A percentile compares a stretch with the other conserved stretches of the same genome.
Evolutionary conservation across 2,113 vertebrate species (phyloP).

Genomic region (Myrmophylax atrothorax): DNA sequence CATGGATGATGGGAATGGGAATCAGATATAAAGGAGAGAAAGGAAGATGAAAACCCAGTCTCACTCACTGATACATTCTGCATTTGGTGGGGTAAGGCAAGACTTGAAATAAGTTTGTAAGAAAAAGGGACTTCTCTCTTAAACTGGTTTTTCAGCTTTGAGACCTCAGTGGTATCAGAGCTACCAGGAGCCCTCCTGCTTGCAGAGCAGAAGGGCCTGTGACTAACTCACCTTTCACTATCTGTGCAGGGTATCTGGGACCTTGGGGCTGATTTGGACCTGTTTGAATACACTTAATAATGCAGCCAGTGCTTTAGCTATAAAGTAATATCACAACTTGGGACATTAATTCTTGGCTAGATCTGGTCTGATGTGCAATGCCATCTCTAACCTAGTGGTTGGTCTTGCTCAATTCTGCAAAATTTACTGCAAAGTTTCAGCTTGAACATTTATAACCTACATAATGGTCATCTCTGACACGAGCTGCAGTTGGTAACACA

Average conservation of each 20-base stretch:
- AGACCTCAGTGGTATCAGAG: not conserved
- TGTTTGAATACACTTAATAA: not conserved
- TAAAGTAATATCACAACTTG: not conserved
- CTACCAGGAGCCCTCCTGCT: not conserved
- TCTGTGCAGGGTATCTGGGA: not conserved
- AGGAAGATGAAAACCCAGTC: not conserved
- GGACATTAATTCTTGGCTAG: not conserved
- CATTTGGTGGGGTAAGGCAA: not conserved
- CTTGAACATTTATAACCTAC: not conserved
- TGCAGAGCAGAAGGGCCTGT: not conserved
- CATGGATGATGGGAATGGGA: not conserved
- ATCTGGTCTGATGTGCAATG: not conserved
- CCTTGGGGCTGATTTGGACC: not conserved
- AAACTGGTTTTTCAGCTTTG: not conserved
- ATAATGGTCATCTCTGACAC: not conserved
- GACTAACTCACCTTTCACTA: not conserved
- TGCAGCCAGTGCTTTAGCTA: not conserved
- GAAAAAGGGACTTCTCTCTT: not conserved
- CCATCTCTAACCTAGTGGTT: not conserved
- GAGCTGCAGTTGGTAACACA: constrained; percentile 21
- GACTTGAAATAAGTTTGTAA: not conserved
- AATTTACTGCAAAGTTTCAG: constrained; percentile 25
- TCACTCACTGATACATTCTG: not conserved
- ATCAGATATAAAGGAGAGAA: not conserved
- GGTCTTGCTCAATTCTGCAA: not conserved